Evolutionary conservation across 2,888 invertebrate species (phyloP).

Genomic region (Phlogophora meticulosa): DNA sequence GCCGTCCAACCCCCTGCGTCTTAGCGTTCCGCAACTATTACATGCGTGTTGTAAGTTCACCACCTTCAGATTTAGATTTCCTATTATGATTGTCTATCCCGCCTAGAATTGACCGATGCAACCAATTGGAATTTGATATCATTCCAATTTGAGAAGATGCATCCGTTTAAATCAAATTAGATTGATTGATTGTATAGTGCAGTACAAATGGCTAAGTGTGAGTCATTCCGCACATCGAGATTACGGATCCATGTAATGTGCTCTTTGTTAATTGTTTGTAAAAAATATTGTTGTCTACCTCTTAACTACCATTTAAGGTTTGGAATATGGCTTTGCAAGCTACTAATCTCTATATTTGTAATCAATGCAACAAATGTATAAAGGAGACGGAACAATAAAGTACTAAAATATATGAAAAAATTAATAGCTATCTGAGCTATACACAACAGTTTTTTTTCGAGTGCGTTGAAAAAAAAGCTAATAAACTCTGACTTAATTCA

Average conservation of each 20-base stretch:
- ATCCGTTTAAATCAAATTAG: slow-evolving; percentile 10
- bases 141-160: slow-evolving; percentile 6
- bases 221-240: neutral
- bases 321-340: neutral
- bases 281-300: neutral
- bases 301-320: slow-evolving; percentile 1
- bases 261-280: neutral
- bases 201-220: neutral
- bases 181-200: neutral
- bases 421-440: neutral
- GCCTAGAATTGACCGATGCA: neutral
- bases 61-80: slow-evolving; percentile 5
- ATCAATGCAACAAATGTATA: too few relatives aligned
- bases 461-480: too few relatives aligned
- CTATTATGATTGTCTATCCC: neutral
- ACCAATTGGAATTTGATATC: slow-evolving; percentile 21
- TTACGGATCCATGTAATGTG: neutral
- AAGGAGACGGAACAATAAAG: too few relatives aligned
- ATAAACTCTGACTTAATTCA: too few relatives aligned
- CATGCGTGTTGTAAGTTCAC: slow-evolving; percentile 15
- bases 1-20: slow-evolving; percentile 70
- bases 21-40: slow-evolving; percentile 45
- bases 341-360: too few relatives aligned
- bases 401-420: too few relatives aligned
- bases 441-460: too few relatives aligned